A percentile compares a stretch with the other conserved stretches of the same genome.
phyloP scores from a whole-genome alignment of 64 coral and sea anemone species.

The Montipora sp. region DNA sequence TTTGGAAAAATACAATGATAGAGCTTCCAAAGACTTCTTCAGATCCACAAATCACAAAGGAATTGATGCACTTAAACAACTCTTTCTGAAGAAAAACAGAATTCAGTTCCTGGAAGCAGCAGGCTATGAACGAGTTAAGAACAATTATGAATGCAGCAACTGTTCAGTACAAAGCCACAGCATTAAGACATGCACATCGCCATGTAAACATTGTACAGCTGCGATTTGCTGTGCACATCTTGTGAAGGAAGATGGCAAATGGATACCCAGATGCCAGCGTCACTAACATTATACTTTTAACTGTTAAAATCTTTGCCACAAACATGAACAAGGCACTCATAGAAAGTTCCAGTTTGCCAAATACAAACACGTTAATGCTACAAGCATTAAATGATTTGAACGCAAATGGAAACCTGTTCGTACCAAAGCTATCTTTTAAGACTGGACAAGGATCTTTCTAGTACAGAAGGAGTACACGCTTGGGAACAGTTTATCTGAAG shows the following conservation, averaged over 20 bases:
- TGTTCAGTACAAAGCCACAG: conserved; percentile 2
- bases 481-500: no score
- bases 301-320: not conserved
- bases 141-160: conserved; percentile 31
- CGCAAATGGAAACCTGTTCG: no score
- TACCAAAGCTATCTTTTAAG: no score
- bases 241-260: conserved; percentile 18
- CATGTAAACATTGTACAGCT: conserved; percentile 13
- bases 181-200: conserved; percentile 39
- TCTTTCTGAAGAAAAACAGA: conserved; percentile 55
- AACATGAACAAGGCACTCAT: not conserved
- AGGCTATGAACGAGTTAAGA: conserved; percentile 29
- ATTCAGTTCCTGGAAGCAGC: conserved; percentile 41
- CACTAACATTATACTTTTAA: not conserved
- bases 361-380: not conserved
- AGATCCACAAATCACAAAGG: conserved; percentile 58
- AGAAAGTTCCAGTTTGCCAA: not conserved
- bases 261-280: conserved; percentile 3
- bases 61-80: conserved; percentile 47
- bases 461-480: no score
- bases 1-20: conserved; percentile 65
- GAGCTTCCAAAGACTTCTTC: conserved; percentile 46
- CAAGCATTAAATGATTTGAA: not conserved
- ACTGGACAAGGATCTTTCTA: no score
- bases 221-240: conserved; percentile 44